Conservation (phyloP, 1,140 invertebrate species). For the Drosophila paulistorum region DNA sequence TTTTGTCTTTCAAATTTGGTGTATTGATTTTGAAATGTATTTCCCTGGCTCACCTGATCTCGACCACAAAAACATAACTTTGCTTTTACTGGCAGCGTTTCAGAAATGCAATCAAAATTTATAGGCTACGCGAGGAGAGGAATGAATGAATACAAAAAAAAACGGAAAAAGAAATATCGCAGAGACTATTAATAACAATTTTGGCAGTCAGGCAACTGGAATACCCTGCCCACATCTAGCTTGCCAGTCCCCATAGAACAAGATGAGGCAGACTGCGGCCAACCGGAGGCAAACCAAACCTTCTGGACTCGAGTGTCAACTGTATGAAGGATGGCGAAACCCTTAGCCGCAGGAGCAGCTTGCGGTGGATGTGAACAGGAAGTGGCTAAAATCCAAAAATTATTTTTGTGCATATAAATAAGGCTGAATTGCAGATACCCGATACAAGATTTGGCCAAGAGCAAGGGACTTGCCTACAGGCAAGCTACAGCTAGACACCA, state of each 20-base stretch:
- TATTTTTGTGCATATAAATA: slow-evolving; percentile 39
- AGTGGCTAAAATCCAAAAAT: slow-evolving; percentile 34
- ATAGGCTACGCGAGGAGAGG: slow-evolving; percentile 26
- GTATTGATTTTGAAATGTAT: slow-evolving; percentile 28
- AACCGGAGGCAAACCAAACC: slow-evolving; percentile 21
- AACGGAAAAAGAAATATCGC: slow-evolving; percentile 37
- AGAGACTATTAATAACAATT: slow-evolving; percentile 60
- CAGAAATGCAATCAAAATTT: slow-evolving; percentile 50
- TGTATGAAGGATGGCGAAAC: slow-evolving; percentile 11
- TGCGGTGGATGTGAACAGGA: slow-evolving; percentile 32
- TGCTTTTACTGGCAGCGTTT: slow-evolving; percentile 35
- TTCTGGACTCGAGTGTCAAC: slow-evolving; percentile 27
- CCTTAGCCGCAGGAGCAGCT: slow-evolving; percentile 22
- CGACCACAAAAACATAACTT: slow-evolving; percentile 44
- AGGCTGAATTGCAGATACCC: slow-evolving; percentile 28
- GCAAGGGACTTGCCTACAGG: not conserved
- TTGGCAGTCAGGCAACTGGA: slow-evolving; percentile 39
- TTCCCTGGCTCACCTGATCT: slow-evolving; percentile 32
- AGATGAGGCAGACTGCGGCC: slow-evolving; percentile 4
- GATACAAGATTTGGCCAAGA: slow-evolving; percentile 14
- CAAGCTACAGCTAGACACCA: not conserved
- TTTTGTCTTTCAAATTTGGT: not conserved
- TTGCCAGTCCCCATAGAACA: slow-evolving; percentile 27
- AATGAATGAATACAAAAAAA: slow-evolving; percentile 26
- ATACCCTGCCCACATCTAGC: slow-evolving; percentile 18